Base-by-base conservation (phyloP, 2,797 vertebrate species). In the Cossypha niveicapilla region DNA sequence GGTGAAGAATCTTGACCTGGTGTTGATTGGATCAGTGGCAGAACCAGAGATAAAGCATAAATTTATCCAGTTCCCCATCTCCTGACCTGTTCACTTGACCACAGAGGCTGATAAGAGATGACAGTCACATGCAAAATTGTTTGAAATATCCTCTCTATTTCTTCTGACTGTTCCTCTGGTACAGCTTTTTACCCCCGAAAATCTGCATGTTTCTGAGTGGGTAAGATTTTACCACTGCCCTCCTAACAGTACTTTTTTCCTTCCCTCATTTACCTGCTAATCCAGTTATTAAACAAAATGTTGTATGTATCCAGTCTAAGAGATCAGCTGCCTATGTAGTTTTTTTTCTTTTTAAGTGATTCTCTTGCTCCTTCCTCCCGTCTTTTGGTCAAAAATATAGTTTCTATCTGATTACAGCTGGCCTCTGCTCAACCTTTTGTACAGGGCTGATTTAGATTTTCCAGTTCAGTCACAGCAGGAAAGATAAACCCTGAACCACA, bases 401-500 rank as follows among this genome's bases (percentile, higher is more conserved):
- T 66, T 88, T 89, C 79, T 80, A 32, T 88, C 73, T 90, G 79
- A 95, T 88, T 95, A 65, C 25, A 23, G 18, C 61, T 85, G 90
- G 75, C 75, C 92, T 94, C 12, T 76, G 63, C 44, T 90, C 92
- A 83, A 81, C 86, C 72, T 37, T 76, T 67, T 90, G 32, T 74
- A 70, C 45, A 30, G 63, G 80, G 81, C 67, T 93, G 78, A 90
- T 95, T 95, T 94, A 88, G 73, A 86, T 91, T 94, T 95, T 90
- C 77, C 83, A 75, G 65, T 79, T 89, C 88, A 65, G 91, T 75
- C 83, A 62, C 93, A 91, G 45, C 53, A 72, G 63, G 86, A 82
- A 87, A 90, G 84, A 85, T 95, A 95, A 94, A 95, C 91, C 87
- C 86, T 78, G 91, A 94, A 93, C 78, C 48, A 71, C 74, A 82